Evolutionary conservation across 2,113 vertebrate genomes (phyloP).

Genomic region (Cacatua alba): DNA sequence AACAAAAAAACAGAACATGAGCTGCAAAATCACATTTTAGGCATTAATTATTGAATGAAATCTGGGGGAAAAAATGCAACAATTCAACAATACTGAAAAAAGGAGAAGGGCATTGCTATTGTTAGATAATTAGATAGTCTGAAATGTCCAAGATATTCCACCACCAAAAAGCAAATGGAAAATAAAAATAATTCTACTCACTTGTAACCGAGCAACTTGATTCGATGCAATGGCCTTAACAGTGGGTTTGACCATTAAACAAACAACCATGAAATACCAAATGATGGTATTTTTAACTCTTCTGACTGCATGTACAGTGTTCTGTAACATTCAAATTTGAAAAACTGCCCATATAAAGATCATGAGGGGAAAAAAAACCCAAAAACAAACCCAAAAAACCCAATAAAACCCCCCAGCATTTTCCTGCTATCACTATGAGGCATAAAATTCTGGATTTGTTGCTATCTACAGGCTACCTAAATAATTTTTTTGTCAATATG

Average conservation of each 20-base stretch:
- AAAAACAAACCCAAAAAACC: background rate
- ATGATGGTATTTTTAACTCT: background rate
- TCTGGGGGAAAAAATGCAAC: rapidly evolving
- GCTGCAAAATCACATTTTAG: background rate
- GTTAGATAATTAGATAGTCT: background rate
- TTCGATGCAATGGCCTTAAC: background rate
- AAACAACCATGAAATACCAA: background rate
- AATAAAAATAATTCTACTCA: background rate
- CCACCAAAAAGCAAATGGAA: background rate
- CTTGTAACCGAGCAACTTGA: background rate
- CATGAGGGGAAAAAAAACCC: background rate
- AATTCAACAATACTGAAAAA: background rate
- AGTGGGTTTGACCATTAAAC: background rate
- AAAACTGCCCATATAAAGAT: background rate
- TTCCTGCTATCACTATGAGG: background rate
- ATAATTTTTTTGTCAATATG: background rate
- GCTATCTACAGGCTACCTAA: background rate
- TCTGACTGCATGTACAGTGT: background rate
- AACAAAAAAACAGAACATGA: background rate
- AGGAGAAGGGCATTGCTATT: rapidly evolving
- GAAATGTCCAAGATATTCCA: background rate
- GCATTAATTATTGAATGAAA: background rate
- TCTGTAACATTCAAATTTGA: background rate
- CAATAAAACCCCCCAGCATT: background rate
- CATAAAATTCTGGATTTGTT: background rate